These are phyloP conservation scores for Brenthis daphne DNA, from an alignment of 2,888 invertebrate species.

Conservation along the genomic window DNA sequence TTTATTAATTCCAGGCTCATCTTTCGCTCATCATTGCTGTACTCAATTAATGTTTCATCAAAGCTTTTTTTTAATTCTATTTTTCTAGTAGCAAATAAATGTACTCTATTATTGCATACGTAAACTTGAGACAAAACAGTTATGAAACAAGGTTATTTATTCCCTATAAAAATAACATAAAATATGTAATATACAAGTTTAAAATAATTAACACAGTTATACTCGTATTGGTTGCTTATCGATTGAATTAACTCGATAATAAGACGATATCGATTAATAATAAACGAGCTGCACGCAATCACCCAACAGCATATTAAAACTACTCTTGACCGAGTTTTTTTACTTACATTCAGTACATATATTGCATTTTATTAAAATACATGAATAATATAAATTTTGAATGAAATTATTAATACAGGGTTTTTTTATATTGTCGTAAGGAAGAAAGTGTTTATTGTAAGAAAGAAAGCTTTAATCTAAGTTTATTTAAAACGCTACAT, in stretches of 20 bases:
- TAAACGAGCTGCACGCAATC: conserved; percentile 23
- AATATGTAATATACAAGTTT: background rate
- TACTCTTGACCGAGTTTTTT: conserved; percentile 35
- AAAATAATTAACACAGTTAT: background rate
- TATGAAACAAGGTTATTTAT: no score
- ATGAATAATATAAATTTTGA: background rate
- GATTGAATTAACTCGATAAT: conserved; percentile 23
- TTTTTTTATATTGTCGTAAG: background rate
- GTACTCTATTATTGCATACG: no score
- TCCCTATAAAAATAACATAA: no score
- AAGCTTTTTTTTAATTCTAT: no score
- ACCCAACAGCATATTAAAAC: conserved; percentile 22
- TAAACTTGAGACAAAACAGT: no score
- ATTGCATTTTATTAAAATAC: conserved; percentile 1
- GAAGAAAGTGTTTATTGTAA: background rate
- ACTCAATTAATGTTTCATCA: no score
- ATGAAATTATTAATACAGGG: no score
- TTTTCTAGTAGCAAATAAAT: no score
- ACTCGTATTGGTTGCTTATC: background rate
- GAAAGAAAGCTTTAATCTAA: background rate
- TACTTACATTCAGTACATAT: background rate
- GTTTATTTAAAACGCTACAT: background rate
- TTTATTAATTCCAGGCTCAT: no score
- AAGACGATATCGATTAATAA: conserved; percentile 20
- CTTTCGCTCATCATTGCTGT: no score